phyloP scores from a whole-genome alignment of 2,888 invertebrate genomes.

The Girardia tigrina region DNA sequence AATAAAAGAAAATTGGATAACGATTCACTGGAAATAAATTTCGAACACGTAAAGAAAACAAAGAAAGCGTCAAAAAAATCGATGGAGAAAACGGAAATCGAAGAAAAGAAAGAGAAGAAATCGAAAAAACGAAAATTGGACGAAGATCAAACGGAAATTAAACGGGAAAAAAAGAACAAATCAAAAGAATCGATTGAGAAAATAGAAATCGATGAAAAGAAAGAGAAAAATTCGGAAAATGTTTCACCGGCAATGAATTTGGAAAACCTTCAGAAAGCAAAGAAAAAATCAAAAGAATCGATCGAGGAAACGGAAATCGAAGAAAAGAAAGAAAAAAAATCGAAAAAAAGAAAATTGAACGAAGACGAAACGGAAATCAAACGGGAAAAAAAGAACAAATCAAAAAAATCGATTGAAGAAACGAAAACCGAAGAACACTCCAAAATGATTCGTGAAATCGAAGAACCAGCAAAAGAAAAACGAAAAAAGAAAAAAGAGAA shows the following conservation, averaged over 20 bases:
- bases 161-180: background rate
- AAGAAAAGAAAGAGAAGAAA: background rate
- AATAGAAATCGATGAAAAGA: background rate
- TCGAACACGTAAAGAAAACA: too few species aligned
- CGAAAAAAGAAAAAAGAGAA: background rate
- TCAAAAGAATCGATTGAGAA: background rate
- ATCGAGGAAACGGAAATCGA: background rate
- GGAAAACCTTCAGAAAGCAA: background rate
- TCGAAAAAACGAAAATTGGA: background rate
- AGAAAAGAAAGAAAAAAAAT: background rate
- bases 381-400: background rate
- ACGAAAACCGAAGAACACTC: background rate
- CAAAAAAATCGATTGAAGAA: background rate
- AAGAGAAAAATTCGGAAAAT: background rate
- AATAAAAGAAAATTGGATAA: background rate
- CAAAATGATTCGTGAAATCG: background rate
- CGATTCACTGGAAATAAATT: too few species aligned
- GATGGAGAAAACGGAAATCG: background rate
- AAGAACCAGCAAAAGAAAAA: background rate
- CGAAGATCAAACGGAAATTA: background rate
- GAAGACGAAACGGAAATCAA: background rate
- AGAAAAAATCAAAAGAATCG: background rate
- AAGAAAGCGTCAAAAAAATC: too few species aligned
- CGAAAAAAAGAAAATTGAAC: background rate
- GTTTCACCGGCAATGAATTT: too few species aligned